phyloP scores from a whole-genome alignment of 2,113 vertebrate genomes.

The Gobiocypris rarus region DNA sequence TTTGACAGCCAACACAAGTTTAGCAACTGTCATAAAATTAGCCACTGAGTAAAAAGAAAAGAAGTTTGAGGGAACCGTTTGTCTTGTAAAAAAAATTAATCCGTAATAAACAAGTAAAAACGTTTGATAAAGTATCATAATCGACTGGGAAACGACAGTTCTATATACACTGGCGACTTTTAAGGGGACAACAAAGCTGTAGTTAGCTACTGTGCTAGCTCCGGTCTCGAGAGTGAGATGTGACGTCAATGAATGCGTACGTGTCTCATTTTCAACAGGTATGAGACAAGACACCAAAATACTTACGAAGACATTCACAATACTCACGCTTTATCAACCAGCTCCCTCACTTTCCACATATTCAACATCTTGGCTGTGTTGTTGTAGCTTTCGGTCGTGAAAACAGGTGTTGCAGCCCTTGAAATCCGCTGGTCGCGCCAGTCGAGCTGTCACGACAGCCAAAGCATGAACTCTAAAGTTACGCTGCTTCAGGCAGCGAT shows the following conservation, averaged over 20 bases:
- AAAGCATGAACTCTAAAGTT: conserved; percentile 74
- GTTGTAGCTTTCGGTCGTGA: conserved; percentile 66
- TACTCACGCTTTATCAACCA: conserved; percentile 99
- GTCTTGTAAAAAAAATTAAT: background rate
- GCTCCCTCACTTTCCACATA: conserved; percentile 98
- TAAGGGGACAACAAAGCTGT: conserved; percentile 39
- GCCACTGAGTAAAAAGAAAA: conserved; percentile 2
- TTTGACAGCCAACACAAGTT: conserved; percentile 37
- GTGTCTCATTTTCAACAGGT: conserved; percentile 80
- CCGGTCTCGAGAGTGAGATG: conserved; percentile 66
- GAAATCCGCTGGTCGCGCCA: conserved; percentile 46
- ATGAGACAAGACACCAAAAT: conserved; percentile 47
- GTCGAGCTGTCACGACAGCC: conserved; percentile 63
- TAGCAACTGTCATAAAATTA: conserved; percentile 39
- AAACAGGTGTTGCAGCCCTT: conserved; percentile 63
- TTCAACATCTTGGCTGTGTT: conserved; percentile 84
- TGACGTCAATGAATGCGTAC: conserved; percentile 82
- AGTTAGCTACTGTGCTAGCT: conserved; percentile 67
- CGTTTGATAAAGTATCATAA: background rate
- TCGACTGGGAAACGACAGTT: background rate
- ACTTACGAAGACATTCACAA: conserved; percentile 38
- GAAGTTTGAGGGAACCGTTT: background rate
- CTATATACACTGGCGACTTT: background rate
- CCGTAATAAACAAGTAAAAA: background rate
- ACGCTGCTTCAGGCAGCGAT: conserved; percentile 69